Evolutionary conservation across 2,797 vertebrate species (phyloP), one percentile per base, ranked within the genome.

Genomic region (Brachymystax lenok): DNA sequence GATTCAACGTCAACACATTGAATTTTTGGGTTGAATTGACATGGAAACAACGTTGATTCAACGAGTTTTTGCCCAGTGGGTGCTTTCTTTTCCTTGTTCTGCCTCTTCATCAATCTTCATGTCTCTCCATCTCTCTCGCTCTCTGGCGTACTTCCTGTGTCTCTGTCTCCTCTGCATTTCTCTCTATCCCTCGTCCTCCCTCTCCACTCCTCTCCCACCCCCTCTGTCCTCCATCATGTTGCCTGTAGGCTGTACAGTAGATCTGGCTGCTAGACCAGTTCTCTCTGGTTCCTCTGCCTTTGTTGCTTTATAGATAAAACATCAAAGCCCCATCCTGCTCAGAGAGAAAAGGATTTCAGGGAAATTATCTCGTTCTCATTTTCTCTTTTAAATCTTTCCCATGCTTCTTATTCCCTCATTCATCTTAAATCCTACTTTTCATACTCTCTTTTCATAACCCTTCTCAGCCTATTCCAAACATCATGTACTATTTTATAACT

Each of bases 281-380:
- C 82, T 80, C 83, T 85, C 85, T 81, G 84, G 85, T 90, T 85
- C 89, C 86, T 87, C 84, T 81, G 84, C 85, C 84, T 88, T 87
- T 88, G 88, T 91, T 75, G 73, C 83, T 86, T 88, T 88, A 85
- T 85, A 91, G 92, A 92, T 92, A 92, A 92, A 93, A 93, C 92
- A 92, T 93, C 90, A 93, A 92, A 92, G 90, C 85, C 21, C 79
- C 83, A 88, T 91, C 85, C 86, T 86, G 87, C 89, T 88, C 78
- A 76, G 80, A 87, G 87, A 85, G 78, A 83, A 85, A 85, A 51
- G 87, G 90, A 90, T 89, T 90, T 90, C 77, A 84, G 85, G 83
- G 87, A 87, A 85, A 82, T 82, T 88, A 74, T 79, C 79, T 86
- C 75, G 71, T 86, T 88, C 89, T 87, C 79, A 82, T 87, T 88